Evolutionary conservation across 2,113 vertebrate genomes (phyloP).

Genomic region (Toxotes chatareus): DNA sequence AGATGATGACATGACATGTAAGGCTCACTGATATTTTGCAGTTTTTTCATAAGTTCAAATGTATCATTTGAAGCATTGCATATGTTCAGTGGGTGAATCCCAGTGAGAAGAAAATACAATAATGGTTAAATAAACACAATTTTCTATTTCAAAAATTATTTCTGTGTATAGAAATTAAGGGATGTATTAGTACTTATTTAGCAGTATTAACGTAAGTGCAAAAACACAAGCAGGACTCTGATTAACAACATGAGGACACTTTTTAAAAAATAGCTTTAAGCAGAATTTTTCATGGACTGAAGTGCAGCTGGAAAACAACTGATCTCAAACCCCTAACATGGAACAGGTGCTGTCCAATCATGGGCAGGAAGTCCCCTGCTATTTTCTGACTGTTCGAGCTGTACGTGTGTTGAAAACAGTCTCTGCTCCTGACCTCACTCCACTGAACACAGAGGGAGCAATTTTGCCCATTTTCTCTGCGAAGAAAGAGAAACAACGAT

Average conservation of each 20-base stretch:
- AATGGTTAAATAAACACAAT: not conserved
- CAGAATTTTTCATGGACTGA: not conserved
- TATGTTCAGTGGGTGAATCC: not conserved
- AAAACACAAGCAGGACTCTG: not conserved
- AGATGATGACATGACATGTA: no score
- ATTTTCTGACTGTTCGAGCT: slow-evolving; percentile 63
- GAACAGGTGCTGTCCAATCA: slow-evolving; percentile 16
- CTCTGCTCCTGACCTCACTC: slow-evolving; percentile 88
- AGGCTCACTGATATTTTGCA: not conserved
- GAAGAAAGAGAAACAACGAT: slow-evolving; percentile 15
- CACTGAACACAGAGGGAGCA: slow-evolving; percentile 93
- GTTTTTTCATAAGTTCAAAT: no score
- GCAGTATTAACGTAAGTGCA: not conserved
- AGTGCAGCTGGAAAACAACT: slow-evolving; percentile 6
- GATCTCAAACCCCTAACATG: not conserved
- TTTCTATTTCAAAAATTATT: not conserved
- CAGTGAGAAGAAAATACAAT: not conserved
- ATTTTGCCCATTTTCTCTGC: slow-evolving; percentile 89
- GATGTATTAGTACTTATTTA: not conserved
- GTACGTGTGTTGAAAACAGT: slow-evolving; percentile 89
- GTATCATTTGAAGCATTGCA: not conserved
- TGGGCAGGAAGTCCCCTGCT: slow-evolving; percentile 22
- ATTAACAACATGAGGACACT: not conserved
- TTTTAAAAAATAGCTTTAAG: not conserved
- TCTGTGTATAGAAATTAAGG: not conserved